Evolutionary conservation across 2,888 invertebrate species (phyloP).

Genomic region (Orchestes rusci): DNA sequence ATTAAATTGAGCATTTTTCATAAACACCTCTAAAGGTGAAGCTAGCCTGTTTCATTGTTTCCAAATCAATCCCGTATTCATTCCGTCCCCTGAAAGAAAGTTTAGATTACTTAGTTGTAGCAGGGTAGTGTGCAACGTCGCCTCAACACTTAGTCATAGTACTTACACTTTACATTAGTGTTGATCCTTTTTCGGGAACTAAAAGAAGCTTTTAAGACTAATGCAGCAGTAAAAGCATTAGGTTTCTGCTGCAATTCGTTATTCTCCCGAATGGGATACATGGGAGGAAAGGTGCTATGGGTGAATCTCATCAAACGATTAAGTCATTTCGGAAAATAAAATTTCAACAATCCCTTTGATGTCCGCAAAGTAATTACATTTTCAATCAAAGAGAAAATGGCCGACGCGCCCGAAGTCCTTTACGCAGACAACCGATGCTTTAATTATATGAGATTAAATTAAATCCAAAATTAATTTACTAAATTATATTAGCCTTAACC

Average conservation of each 20-base stretch:
- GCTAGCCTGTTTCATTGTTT: slow-evolving; percentile 5
- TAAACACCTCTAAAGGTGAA: too few relatives aligned
- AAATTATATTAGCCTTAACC: slow-evolving; percentile 26
- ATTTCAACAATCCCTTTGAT: slow-evolving; percentile 24
- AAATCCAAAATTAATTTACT: slow-evolving; percentile 26
- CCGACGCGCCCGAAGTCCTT: slow-evolving; percentile 20
- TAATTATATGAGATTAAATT: slow-evolving; percentile 26
- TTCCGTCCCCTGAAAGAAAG: slow-evolving; percentile 19
- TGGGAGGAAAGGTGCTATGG: too few relatives aligned
- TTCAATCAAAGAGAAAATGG: slow-evolving; percentile 27
- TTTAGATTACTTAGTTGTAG: slow-evolving; percentile 24
- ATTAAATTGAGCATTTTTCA: too few relatives aligned
- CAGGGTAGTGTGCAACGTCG: slow-evolving; percentile 19
- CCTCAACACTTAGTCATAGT: slow-evolving; percentile 25
- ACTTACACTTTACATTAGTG: slow-evolving; percentile 25
- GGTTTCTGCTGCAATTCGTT: slow-evolving; percentile 23
- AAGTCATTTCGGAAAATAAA: too few relatives aligned
- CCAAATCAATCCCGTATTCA: slow-evolving; percentile 15
- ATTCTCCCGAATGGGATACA: too few relatives aligned
- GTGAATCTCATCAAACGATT: too few relatives aligned
- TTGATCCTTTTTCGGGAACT: slow-evolving; percentile 25
- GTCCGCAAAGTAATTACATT: slow-evolving; percentile 26
- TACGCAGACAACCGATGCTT: slow-evolving; percentile 24
- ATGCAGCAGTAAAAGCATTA: slow-evolving; percentile 25
- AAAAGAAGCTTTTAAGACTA: slow-evolving; percentile 25